A percentile compares a stretch with the other conserved stretches of the same genome.
Evolutionary conservation across 2,797 vertebrate species (phyloP).

Genomic region (Nyctibius grandis): DNA sequence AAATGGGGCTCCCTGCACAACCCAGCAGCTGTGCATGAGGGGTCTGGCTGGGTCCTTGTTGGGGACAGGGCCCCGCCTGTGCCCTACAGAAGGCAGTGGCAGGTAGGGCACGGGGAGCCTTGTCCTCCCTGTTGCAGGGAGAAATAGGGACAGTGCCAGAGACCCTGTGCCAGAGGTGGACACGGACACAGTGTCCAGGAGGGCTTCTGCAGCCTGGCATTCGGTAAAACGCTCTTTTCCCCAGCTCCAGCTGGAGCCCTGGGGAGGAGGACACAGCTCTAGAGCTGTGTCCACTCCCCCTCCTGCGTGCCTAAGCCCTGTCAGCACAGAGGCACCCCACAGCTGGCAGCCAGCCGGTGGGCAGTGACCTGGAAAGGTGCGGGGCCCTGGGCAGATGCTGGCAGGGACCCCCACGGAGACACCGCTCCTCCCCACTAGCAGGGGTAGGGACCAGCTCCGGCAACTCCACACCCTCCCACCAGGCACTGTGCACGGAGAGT

Average conservation of each 20-base stretch:
- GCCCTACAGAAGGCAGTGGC: background rate
- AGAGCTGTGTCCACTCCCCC: background rate
- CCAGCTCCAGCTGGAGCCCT: background rate
- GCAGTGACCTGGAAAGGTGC: background rate
- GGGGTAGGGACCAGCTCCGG: background rate
- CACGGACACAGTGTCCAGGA: fast-evolving
- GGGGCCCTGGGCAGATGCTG: background rate
- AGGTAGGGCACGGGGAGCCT: background rate
- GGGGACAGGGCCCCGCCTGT: fast-evolving
- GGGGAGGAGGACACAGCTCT: background rate
- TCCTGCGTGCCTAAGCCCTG: background rate
- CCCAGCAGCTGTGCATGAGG: fast-evolving
- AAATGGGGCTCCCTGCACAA: no score
- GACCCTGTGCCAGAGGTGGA: fast-evolving
- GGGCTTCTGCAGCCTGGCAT: background rate
- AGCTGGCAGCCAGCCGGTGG: fast-evolving
- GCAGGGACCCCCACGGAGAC: background rate
- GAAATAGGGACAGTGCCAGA: fast-evolving
- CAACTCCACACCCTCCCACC: background rate
- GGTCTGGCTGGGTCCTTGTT: background rate
- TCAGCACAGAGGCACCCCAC: background rate
- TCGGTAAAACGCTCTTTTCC: fast-evolving
- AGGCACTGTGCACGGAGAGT: fast-evolving
- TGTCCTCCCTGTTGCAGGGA: background rate
- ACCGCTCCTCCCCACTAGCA: background rate